phyloP scores from a whole-genome alignment of 2,888 invertebrate species.

The Stramonita haemastoma region DNA sequence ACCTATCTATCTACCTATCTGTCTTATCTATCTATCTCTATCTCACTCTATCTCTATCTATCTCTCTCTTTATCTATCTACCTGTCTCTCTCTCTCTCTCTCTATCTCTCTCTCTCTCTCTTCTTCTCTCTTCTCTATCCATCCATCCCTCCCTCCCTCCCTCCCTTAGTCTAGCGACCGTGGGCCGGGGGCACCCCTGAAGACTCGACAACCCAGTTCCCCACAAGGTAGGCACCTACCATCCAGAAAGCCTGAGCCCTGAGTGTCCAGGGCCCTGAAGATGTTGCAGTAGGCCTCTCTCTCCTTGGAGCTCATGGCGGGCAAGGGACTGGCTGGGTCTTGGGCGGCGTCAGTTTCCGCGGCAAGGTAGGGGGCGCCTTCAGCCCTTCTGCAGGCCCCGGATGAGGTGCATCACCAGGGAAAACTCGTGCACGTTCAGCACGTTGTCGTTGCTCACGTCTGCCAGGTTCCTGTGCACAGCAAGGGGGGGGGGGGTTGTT shows the following conservation, averaged over 20 bases:
- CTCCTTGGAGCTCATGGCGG: constrained; percentile 58
- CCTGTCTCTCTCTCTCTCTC: no score
- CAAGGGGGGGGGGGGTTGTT: not conserved
- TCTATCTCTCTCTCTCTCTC: no score
- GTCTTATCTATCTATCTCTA: no score
- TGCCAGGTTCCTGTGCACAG: constrained; percentile 70
- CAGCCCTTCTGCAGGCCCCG: constrained; percentile 89
- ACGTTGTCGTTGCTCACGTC: constrained; percentile 75
- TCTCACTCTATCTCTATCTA: no score
- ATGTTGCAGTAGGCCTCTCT: constrained; percentile 64
- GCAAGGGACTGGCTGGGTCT: constrained; percentile 49
- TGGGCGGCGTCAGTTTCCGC: constrained; percentile 58
- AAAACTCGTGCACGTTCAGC: constrained; percentile 74
- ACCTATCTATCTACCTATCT: no score
- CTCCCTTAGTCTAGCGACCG: no score
- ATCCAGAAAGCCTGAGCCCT: constrained; percentile 57
- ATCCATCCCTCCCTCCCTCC: no score
- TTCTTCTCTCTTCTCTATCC: no score
- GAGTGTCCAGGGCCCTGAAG: constrained; percentile 62
- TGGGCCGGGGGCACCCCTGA: no score
- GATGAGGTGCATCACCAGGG: constrained; percentile 73
- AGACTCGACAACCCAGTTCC: no score
- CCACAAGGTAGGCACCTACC: constrained; percentile 50
- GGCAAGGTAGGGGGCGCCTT: constrained; percentile 93
- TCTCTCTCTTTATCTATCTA: no score